Evolutionary conservation across 2,113 vertebrate genomes (phyloP), one percentile per base, ranked within the genome.

Genomic region (Peucedramus taeniatus): DNA sequence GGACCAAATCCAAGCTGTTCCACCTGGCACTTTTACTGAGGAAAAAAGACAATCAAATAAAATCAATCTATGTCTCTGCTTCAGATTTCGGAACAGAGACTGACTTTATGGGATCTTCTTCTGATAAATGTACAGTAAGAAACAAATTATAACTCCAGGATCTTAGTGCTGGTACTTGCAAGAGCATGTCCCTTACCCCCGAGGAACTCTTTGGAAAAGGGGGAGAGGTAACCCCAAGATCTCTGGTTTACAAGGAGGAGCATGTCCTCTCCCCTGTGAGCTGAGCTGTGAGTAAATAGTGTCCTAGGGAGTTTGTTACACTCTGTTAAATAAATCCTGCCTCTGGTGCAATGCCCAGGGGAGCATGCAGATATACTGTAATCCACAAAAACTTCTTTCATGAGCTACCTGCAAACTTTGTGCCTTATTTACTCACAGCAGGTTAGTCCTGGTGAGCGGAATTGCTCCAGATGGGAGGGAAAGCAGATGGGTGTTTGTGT

Each of bases 301-400:
- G 20, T 35, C 7, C 49, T 22, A 61, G 13, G 10, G 39, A 87
- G 50, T 86, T 90, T 87, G 45, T 75, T 63, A 87, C 61, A 71
- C n/a, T 42, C 33, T 30, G 28, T 40, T 64, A 80, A 70, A 72
- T 31, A 33, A 35, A 87, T 35, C 40, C 72, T 74, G 47, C 72
- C 79, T 86, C 93, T 95, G 96, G 90, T 90, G 82, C 94, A 97
- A 83, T 92, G 85, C 82, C 68, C 89, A 39, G 68, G 83, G 78
- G 71, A 82, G 56, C 93, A 96, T 56, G 94, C 88, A 96, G 82
- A 68, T 94, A 51, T 22, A 74, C 37, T 21, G 40, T 26, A 77
- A 81, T 94, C 91, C 33, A 0, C 94, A 90, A 92, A 95, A 97
- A 98, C 96, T 98, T 97, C 94, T 79, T 77, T 56, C 35, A 71